Conservation (phyloP, 2,888 invertebrate genomes). For the Drosophila algonquin region DNA sequence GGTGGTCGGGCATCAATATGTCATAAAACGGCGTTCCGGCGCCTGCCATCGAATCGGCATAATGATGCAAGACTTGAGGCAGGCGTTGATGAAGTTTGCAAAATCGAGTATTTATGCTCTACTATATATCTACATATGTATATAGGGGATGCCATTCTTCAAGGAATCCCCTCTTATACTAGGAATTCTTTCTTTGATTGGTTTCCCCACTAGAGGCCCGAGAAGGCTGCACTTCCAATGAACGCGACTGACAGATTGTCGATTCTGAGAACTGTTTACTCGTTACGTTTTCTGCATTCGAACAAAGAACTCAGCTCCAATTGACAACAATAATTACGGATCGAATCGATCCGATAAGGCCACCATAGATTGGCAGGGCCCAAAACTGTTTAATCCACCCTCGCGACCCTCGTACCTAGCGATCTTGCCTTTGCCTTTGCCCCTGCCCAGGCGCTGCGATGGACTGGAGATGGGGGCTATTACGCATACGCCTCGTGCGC, state of each 20-base stretch:
- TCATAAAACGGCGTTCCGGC: slow-evolving; percentile 27
- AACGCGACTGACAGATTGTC: not conserved
- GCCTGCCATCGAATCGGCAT: slow-evolving; percentile 9
- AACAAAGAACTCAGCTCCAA: not conserved
- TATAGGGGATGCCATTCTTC: too few relatives aligned
- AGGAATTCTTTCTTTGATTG: too few relatives aligned
- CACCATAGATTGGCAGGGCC: too few relatives aligned
- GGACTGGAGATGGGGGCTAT: not conserved
- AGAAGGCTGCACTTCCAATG: not conserved
- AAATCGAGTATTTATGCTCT: too few relatives aligned
- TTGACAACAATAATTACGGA: slow-evolving; percentile 22
- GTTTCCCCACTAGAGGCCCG: not conserved
- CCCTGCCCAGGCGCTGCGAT: not conserved
- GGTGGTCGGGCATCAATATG: slow-evolving; percentile 6
- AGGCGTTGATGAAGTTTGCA: slow-evolving; percentile 25
- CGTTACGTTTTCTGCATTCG: not conserved
- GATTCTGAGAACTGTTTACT: not conserved
- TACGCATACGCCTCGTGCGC: slow-evolving; percentile 49
- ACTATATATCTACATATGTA: too few relatives aligned
- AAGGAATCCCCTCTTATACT: too few relatives aligned
- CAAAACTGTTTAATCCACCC: slow-evolving; percentile 38
- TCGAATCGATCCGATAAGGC: slow-evolving; percentile 20
- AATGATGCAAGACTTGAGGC: slow-evolving; percentile 20
- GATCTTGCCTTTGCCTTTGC: not conserved
- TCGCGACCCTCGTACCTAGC: slow-evolving; percentile 17